Conservation (phyloP, 1,140 invertebrate species). For the Aphelinus atriplicis region DNA sequence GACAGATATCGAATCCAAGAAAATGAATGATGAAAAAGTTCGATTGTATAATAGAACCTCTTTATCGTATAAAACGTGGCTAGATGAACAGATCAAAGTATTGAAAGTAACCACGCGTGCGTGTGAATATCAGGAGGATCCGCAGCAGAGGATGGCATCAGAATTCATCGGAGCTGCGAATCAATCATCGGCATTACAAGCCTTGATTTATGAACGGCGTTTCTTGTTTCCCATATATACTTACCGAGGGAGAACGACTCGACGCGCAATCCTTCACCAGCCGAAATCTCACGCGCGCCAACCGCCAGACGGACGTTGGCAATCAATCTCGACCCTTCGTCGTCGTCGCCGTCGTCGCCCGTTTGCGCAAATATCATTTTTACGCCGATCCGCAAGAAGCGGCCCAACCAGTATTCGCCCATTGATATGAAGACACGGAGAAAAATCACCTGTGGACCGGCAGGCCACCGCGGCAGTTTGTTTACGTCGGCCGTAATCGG, state of each 20-base stretch:
- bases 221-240: neutral
- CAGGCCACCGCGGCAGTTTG: constrained; percentile 9
- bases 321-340: constrained; percentile 13
- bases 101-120: too few species aligned
- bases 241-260: neutral
- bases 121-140: neutral
- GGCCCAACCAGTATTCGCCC: neutral
- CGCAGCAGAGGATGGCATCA: neutral
- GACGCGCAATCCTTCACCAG: constrained; percentile 2
- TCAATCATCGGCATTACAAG: neutral
- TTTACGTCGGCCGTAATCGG: constrained; percentile 19
- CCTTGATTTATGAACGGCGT: neutral
- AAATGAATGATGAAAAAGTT: too few species aligned
- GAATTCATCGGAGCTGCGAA: neutral
- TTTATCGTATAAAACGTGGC: too few species aligned
- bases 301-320: neutral
- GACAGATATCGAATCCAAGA: too few species aligned
- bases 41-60: too few species aligned
- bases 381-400: neutral
- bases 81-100: too few species aligned
- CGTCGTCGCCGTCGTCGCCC: neutral
- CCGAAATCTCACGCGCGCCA: constrained; percentile 5
- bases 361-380: too few species aligned
- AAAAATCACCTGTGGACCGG: constrained; percentile 33
- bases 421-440: neutral